Evolutionary conservation across 2,888 invertebrate genomes (phyloP).

Genomic region (Agriotes lineatus): DNA sequence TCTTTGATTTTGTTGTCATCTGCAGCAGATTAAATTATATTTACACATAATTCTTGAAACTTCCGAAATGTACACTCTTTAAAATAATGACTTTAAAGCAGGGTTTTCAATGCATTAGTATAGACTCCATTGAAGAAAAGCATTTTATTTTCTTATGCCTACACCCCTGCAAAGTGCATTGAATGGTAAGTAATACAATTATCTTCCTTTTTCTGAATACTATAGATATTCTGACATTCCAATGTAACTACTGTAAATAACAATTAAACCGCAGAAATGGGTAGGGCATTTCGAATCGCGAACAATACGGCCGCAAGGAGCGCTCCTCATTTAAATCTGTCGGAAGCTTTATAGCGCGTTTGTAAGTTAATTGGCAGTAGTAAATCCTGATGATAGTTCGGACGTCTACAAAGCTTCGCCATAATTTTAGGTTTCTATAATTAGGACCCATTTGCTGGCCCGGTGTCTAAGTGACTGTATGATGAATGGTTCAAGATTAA

Average conservation of each 20-base stretch:
- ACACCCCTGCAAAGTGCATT: no score
- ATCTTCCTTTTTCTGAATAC: no score
- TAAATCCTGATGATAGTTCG: constrained; percentile 17
- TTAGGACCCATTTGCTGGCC: constrained; percentile 7
- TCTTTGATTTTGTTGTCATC: no score
- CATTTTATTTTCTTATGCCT: no score
- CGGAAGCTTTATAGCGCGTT: constrained; percentile 27
- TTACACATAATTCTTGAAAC: no score
- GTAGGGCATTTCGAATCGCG: constrained; percentile 6
- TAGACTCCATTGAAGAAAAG: no score
- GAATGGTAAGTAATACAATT: no score
- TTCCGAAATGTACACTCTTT: no score
- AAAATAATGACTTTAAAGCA: no score
- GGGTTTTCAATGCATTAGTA: no score
- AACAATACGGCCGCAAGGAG: constrained; percentile 10
- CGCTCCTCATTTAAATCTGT: constrained; percentile 27
- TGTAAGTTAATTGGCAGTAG: constrained; percentile 27
- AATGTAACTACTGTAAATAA: constrained; percentile 20
- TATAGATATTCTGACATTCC: no score
- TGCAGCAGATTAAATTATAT: no score
- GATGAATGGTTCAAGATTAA: constrained; percentile 1
- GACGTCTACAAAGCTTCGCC: constrained; percentile 8
- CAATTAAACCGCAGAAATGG: constrained; percentile 22
- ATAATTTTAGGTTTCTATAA: constrained; percentile 26
- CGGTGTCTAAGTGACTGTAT: background rate